phyloP scores from a whole-genome alignment of 1,140 invertebrate genomes.

The Drosophila athabasca region DNA sequence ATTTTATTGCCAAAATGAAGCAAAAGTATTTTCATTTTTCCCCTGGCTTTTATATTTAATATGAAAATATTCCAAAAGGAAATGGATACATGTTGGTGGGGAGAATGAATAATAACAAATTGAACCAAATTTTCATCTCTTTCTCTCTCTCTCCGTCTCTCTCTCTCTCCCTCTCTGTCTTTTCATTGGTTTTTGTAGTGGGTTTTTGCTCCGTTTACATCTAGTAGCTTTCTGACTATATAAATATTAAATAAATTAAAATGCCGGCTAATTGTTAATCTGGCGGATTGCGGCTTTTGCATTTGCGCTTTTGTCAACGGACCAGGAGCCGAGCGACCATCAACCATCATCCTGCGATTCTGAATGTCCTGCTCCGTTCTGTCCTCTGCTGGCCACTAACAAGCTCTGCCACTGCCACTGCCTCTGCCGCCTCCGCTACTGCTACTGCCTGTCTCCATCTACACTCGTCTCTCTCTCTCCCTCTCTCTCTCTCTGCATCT shows the following conservation, averaged over 20 bases:
- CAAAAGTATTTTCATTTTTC: too few species aligned
- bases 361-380: too few species aligned
- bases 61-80: too few species aligned
- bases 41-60: too few species aligned
- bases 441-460: neutral
- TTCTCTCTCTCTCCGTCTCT: too few species aligned
- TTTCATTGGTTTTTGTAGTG: too few species aligned
- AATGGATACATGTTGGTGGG: too few species aligned
- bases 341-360: slow-evolving; percentile 14
- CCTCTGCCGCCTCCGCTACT: neutral
- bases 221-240: slow-evolving; percentile 33
- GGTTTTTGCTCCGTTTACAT: neutral
- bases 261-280: slow-evolving; percentile 79
- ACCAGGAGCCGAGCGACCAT: slow-evolving; percentile 24
- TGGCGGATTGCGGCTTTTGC: slow-evolving; percentile 69
- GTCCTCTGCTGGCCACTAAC: slow-evolving; percentile 32
- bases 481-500: slow-evolving; percentile 13
- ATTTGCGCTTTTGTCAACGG: slow-evolving; percentile 66
- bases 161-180: neutral
- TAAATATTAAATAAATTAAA: slow-evolving; percentile 78
- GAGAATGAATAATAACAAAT: too few species aligned
- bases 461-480: neutral
- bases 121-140: too few species aligned
- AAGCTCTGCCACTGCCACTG: slow-evolving; percentile 19
- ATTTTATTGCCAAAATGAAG: too few species aligned